phyloP scores from a whole-genome alignment of 2,888 invertebrate genomes.

The Harpalus rufipes region DNA sequence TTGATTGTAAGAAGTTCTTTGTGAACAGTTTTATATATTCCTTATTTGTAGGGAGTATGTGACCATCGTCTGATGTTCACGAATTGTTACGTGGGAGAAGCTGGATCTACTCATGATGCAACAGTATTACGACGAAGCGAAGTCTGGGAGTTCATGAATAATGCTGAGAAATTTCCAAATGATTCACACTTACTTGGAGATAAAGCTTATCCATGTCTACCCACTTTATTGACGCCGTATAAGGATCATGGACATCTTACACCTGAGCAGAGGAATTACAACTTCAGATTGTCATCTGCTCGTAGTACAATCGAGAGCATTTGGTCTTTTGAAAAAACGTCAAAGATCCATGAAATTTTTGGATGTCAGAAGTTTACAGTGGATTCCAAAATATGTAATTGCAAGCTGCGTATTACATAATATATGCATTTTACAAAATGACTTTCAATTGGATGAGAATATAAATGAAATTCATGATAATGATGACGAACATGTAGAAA shows the following conservation, averaged over 20 bases:
- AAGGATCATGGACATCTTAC: slow-evolving; percentile 50
- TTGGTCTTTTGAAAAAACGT: slow-evolving; percentile 28
- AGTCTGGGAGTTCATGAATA: slow-evolving; percentile 46
- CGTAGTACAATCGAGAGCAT: slow-evolving; percentile 19
- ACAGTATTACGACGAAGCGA: slow-evolving; percentile 57
- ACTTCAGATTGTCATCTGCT: slow-evolving; percentile 37
- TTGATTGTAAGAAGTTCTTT: slow-evolving; percentile 23
- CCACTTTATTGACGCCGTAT: slow-evolving; percentile 46
- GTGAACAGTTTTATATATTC: slow-evolving; percentile 12
- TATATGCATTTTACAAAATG: too few species aligned
- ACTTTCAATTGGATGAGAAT: neutral
- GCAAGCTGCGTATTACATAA: slow-evolving; percentile 1
- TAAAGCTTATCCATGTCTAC: slow-evolving; percentile 51
- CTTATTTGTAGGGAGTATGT: slow-evolving; percentile 50
- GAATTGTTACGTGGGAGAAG: slow-evolving; percentile 61
- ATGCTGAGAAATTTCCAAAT: slow-evolving; percentile 35
- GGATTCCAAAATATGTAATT: slow-evolving; percentile 37
- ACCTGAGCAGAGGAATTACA: slow-evolving; percentile 2
- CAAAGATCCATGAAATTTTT: slow-evolving; percentile 25
- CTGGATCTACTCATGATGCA: slow-evolving; percentile 66
- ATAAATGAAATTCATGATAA: slow-evolving; percentile 7
- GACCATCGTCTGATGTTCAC: slow-evolving; percentile 55
- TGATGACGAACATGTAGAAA: slow-evolving; percentile 39
- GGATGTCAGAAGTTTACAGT: slow-evolving; percentile 7
- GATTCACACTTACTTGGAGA: slow-evolving; percentile 49